Percentiles rank a stretch among this genome's conserved stretches.
These are phyloP conservation scores for Octomys mimax DNA, from an alignment of 2,797 vertebrate genomes.

Conservation along the genomic window DNA sequence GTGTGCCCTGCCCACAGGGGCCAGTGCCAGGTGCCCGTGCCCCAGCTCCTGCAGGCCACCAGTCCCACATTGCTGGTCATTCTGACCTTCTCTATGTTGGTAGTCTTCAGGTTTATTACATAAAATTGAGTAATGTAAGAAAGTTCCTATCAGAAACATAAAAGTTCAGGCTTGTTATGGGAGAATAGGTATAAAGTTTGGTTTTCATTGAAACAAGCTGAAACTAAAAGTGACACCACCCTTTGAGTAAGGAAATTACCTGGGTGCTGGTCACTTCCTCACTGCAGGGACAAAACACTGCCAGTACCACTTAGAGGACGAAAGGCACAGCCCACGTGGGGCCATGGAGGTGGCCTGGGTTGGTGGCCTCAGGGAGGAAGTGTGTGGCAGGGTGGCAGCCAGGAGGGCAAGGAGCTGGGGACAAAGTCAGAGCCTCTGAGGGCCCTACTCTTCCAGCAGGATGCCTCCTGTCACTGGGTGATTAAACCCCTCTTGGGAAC, in stretches of 20 bases:
- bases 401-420: background rate
- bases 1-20: conserved; percentile 67
- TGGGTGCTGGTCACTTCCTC: background rate
- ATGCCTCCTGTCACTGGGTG: background rate
- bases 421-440: background rate
- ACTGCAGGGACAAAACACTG: background rate
- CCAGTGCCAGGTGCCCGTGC: conserved; percentile 66
- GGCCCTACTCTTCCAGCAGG: background rate
- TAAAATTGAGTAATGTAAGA: conserved; percentile 76
- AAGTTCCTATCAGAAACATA: conserved; percentile 69
- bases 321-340: background rate
- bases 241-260: background rate
- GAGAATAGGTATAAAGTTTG: background rate
- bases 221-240: background rate
- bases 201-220: conserved; percentile 8
- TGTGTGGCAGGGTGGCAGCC: background rate
- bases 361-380: background rate
- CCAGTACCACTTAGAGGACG: background rate
- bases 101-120: conserved; percentile 67
- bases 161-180: background rate
- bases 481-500: background rate
- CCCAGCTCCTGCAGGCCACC: background rate
- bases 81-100: conserved; percentile 61
- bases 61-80: conserved; percentile 68
- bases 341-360: background rate